Conservation (phyloP, 2,888 invertebrate genomes). For the Axea sp. region DNA sequence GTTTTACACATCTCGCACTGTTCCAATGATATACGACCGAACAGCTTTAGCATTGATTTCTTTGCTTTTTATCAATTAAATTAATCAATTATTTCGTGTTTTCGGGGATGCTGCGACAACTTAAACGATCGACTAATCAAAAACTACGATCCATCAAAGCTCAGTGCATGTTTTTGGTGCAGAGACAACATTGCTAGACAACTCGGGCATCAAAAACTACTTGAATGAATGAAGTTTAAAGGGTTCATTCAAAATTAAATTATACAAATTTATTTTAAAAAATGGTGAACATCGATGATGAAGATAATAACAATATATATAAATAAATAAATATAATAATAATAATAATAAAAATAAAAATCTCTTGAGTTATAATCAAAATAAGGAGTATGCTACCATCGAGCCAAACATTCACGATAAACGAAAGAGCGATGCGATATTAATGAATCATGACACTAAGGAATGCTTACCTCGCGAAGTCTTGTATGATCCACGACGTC, state of each 20-base stretch:
- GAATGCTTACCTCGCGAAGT: conserved; percentile 88
- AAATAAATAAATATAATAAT: conserved; percentile 1
- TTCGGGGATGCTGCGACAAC: conserved; percentile 69
- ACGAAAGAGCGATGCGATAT: conserved; percentile 12
- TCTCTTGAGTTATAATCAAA: conserved; percentile 10
- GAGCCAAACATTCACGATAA: conserved; percentile 28
- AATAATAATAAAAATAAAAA: conserved; percentile 1
- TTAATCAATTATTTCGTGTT: conserved; percentile 31
- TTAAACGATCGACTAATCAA: conserved; percentile 65
- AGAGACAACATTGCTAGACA: conserved; percentile 75
- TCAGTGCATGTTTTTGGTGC: conserved; percentile 76
- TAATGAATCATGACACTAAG: conserved; percentile 1
- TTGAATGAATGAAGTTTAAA: not conserved
- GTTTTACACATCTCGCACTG: conserved; percentile 80
- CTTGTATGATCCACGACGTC: conserved; percentile 92
- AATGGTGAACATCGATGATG: no score
- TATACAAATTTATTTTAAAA: not conserved
- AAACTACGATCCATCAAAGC: conserved; percentile 73
- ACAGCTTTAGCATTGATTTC: conserved; percentile 36
- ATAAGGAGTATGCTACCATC: conserved; percentile 9
- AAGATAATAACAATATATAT: no score
- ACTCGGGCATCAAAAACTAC: conserved; percentile 65
- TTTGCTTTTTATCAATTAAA: conserved; percentile 16
- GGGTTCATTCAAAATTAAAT: conserved; percentile 4
- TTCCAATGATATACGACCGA: conserved; percentile 55